Percentiles rank a stretch among this genome's conserved stretches.
Evolutionary conservation across 2,888 invertebrate species (phyloP).

Genomic region (Erannis defoliaria): DNA sequence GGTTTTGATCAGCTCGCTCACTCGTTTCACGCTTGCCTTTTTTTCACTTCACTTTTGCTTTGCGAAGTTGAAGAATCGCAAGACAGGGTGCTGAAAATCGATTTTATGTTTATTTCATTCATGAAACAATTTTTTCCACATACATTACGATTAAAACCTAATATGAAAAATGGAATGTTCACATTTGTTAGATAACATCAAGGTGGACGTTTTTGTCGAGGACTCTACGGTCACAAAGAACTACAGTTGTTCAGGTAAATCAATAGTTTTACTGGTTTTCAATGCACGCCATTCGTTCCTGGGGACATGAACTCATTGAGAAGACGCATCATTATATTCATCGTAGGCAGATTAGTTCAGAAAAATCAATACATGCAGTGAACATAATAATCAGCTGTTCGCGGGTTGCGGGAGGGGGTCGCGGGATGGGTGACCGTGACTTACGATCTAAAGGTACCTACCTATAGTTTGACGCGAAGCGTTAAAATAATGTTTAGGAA

Average conservation of each 20-base stretch:
- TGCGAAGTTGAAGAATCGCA: constrained; percentile 43
- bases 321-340: constrained; percentile 53
- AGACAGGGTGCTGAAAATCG: constrained; percentile 51
- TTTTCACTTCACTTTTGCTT: constrained; percentile 34
- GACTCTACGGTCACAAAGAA: constrained; percentile 87
- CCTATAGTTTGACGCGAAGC: constrained; percentile 61
- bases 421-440: constrained; percentile 80
- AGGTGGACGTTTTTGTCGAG: constrained; percentile 82
- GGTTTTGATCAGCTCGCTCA: no score
- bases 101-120: constrained; percentile 56
- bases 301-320: constrained; percentile 28
- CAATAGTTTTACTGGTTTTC: constrained; percentile 51
- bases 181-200: constrained; percentile 89
- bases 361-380: constrained; percentile 82
- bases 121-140: constrained; percentile 62
- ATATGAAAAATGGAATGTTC: constrained; percentile 89
- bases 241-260: constrained; percentile 88
- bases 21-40: constrained; percentile 19
- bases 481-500: constrained; percentile 51
- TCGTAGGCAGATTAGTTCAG: constrained; percentile 72
- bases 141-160: constrained; percentile 57
- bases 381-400: constrained; percentile 86
- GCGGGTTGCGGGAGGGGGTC: constrained; percentile 68
- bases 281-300: constrained; percentile 41
- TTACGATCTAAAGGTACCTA: constrained; percentile 53